A percentile compares a stretch with the other conserved stretches of the same genome.
Evolutionary conservation across 2,797 vertebrate genomes (phyloP).

Genomic region (Clangula hyemalis): DNA sequence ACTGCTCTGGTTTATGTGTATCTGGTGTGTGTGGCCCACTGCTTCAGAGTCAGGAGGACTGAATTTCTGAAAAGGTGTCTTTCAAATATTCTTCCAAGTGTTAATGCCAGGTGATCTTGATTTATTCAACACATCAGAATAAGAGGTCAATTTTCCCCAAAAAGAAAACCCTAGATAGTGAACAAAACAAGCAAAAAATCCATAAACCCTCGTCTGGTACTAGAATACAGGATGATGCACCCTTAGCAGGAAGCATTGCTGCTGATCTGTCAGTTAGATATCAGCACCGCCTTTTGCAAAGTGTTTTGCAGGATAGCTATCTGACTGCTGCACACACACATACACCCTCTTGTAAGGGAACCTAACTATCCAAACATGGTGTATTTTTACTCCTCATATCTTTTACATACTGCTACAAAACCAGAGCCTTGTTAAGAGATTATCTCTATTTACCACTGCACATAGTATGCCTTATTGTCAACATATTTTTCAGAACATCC

Average conservation of each 20-base stretch:
- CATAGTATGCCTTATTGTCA: not conserved
- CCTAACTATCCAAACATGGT: not conserved
- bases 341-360: not conserved
- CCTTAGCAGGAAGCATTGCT: not conserved
- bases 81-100: not conserved
- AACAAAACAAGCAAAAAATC: not conserved
- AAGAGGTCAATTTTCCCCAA: not conserved
- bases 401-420: not conserved
- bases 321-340: constrained; percentile 15
- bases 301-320: constrained; percentile 14
- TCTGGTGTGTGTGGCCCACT: not conserved
- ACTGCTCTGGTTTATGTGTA: not conserved
- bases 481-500: not conserved
- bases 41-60: not conserved
- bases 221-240: not conserved
- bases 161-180: not conserved
- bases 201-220: not conserved
- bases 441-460: not conserved
- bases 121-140: not conserved
- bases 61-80: not conserved
- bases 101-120: not conserved
- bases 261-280: constrained; percentile 13
- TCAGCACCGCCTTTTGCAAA: not conserved
- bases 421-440: not conserved
- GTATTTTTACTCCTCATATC: not conserved